Conservation (phyloP, 1,140 invertebrate species). For the Pinna nobilis region DNA sequence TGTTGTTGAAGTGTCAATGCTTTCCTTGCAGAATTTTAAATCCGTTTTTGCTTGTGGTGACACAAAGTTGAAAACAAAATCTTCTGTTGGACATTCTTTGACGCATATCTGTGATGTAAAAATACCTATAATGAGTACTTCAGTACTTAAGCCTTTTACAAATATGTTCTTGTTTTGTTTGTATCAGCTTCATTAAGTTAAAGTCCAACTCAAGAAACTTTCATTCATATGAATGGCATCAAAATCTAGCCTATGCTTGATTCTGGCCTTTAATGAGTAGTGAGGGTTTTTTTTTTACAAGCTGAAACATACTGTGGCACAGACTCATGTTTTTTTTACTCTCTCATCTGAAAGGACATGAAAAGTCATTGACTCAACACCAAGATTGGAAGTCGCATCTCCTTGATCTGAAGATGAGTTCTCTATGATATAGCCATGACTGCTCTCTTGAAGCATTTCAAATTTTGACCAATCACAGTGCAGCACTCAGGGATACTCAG, state of each 20-base stretch:
- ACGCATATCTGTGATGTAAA: slow-evolving; percentile 24
- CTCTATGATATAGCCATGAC: too few species aligned
- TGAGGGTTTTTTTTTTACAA: not conserved
- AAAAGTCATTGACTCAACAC: too few species aligned
- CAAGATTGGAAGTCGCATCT: too few species aligned
- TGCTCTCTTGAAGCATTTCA: too few species aligned
- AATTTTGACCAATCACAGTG: too few species aligned
- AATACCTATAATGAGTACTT: not conserved
- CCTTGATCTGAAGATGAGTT: too few species aligned
- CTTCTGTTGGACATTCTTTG: slow-evolving; percentile 2
- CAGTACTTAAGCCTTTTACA: too few species aligned
- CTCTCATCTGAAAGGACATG: too few species aligned
- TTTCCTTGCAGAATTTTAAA: not conserved
- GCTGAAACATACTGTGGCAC: not conserved
- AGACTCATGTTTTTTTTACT: too few species aligned
- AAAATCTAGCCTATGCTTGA: not conserved
- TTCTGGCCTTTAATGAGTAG: not conserved
- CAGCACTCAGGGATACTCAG: too few species aligned
- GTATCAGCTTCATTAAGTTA: not conserved
- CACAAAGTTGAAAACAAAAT: slow-evolving; percentile 8
- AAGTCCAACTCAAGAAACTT: too few species aligned
- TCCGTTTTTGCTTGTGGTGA: not conserved
- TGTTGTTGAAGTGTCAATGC: not conserved
- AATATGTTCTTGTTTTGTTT: too few species aligned
- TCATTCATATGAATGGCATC: not conserved